Base-by-base conservation (phyloP, 2,888 invertebrate species). In the Archips crataeganus region DNA sequence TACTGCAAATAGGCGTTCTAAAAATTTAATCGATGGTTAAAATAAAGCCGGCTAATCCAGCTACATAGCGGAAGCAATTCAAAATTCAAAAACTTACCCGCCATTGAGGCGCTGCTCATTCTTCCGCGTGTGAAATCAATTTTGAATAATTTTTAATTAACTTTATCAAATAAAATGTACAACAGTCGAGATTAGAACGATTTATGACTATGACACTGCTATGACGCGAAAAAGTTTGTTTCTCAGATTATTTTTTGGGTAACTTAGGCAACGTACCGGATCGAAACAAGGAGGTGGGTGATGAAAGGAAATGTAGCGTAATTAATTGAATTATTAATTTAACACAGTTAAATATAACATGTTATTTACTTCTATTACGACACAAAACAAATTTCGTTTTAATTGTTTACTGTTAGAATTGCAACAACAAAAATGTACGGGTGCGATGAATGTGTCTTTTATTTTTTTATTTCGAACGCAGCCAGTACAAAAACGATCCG, bases 51-150 rank as follows among this genome's bases (percentile, higher is more conserved):
- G 57, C 57, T 10, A 32, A 57, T 9, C 15, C 54, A 23, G 54
- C 54, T 54, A 9, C 9, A 10, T 54, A 15, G 23, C 6, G n/a
- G n/a, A 42, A 62, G 8, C 13, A 13, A 45, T 61, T 39, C 23
- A 34, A 66, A 63, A n/a, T 59, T 65, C 49, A 81, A 47, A 71
- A 80, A 85, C 88, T 87, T 84, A 94, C 94, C 94, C 78, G 94
- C 94, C 94, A 94, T 93, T n/a, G 94, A 94, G 87, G 94, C 93
- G 85, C 94, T 94, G 92, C 92, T 93, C 94, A 94, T 94, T 79
- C 89, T 93, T 75, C 93, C 94, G 62, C 92, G 88, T 81, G 92
- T 91, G 81, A 94, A 94, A 92, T 92, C 92, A 93, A 94, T 94
- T 87, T 90, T 94, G 90, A 85, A 83, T 80, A 76, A 79, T 81